phyloP scores from a whole-genome alignment of 1,140 invertebrate species.

The Eumaeus atala region DNA sequence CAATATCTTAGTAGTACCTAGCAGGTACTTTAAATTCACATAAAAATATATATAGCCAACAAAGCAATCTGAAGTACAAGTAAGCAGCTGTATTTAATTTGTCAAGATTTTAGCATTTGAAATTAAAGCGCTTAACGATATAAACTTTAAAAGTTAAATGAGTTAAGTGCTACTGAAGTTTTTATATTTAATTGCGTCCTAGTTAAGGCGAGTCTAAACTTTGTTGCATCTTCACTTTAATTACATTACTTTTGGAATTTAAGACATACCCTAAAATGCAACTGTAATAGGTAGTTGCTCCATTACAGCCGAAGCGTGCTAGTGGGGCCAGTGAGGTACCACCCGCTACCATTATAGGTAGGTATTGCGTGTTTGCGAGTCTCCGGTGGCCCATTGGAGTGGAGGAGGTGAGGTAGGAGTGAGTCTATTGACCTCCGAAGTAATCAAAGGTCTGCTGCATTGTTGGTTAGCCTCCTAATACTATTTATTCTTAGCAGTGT shows the following conservation, averaged over 20 bases:
- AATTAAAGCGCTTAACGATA: slow-evolving; percentile 9
- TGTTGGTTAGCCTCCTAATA: no score
- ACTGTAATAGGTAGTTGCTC: no score
- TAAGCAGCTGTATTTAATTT: slow-evolving; percentile 2
- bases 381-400: no score
- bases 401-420: no score
- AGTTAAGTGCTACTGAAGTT: slow-evolving; percentile 5
- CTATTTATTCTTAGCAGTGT: no score
- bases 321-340: no score
- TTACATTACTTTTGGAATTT: not conserved
- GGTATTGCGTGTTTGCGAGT: no score
- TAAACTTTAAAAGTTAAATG: slow-evolving; percentile 11
- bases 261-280: no score
- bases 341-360: no score
- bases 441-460: no score
- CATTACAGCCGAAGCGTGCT: no score
- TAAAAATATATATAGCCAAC: slow-evolving; percentile 1
- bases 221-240: slow-evolving; percentile 9
- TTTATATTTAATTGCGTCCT: slow-evolving; percentile 9
- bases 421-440: no score
- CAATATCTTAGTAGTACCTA: not conserved
- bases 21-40: not conserved
- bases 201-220: slow-evolving; percentile 2
- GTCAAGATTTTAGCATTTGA: slow-evolving; percentile 1
- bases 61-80: not conserved